Evolutionary conservation across 2,113 vertebrate genomes (phyloP).

Genomic region (Calcarius ornatus): DNA sequence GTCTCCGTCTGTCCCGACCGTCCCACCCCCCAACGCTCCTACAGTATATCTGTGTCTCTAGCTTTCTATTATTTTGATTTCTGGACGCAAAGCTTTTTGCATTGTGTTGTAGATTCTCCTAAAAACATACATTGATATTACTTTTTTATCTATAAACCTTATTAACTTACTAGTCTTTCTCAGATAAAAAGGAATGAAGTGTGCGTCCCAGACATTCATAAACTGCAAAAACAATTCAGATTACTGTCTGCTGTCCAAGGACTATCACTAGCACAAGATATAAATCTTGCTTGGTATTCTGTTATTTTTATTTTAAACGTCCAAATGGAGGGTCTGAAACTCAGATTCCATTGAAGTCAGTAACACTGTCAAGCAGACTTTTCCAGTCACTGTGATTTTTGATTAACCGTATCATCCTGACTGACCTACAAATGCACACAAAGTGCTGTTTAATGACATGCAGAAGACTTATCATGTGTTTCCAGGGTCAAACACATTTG

Average conservation of each 20-base stretch:
- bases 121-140: not conserved
- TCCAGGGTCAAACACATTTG: not conserved
- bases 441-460: not conserved
- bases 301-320: not conserved
- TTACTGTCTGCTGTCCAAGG: not conserved
- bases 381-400: not conserved
- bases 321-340: not conserved
- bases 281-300: not conserved
- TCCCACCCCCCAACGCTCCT: too few relatives aligned
- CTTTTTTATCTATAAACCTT: not conserved
- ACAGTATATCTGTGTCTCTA: not conserved
- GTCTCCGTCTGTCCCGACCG: too few relatives aligned
- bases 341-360: not conserved
- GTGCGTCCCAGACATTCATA: not conserved
- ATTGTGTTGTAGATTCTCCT: not conserved
- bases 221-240: rapidly evolving
- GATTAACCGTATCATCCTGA: not conserved
- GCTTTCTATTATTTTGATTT: not conserved
- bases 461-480: not conserved
- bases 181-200: not conserved
- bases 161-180: not conserved
- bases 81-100: not conserved
- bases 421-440: not conserved
- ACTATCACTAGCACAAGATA: not conserved
- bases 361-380: not conserved